Percentiles rank a stretch among this genome's conserved stretches.
phyloP scores from a whole-genome alignment of 2,797 vertebrate genomes.

The Enteromius unitaeniatus region DNA sequence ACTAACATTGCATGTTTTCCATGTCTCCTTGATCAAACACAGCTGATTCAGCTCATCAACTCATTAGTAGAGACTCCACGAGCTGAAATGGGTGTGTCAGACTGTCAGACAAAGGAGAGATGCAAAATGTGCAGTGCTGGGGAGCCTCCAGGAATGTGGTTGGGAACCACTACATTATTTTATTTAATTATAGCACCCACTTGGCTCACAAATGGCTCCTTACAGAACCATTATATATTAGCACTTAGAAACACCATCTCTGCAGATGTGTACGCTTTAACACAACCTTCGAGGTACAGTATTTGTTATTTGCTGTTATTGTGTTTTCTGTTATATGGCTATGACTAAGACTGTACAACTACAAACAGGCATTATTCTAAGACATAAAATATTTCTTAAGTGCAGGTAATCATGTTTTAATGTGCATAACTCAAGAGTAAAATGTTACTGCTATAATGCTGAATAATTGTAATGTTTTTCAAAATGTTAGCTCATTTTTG shows the following conservation, averaged over 20 bases:
- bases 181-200: neutral
- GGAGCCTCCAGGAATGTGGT: too few species aligned
- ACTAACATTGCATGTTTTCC: too few species aligned
- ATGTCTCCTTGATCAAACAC: too few species aligned
- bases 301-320: neutral
- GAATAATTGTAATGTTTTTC: neutral
- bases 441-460: neutral
- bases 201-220: neutral
- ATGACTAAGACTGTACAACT: neutral
- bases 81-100: too few species aligned
- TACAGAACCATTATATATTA: neutral
- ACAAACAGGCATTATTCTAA: neutral
- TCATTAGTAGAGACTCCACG: too few species aligned
- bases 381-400: neutral
- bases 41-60: too few species aligned
- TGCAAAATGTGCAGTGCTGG: too few species aligned
- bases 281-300: neutral
- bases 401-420: neutral
- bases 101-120: too few species aligned
- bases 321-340: neutral
- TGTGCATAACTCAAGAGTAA: neutral
- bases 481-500: neutral
- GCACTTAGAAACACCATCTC: neutral
- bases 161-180: neutral
- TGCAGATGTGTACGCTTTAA: neutral